Conservation (phyloP, 2,113 vertebrate species). For the Scomber scombrus region DNA sequence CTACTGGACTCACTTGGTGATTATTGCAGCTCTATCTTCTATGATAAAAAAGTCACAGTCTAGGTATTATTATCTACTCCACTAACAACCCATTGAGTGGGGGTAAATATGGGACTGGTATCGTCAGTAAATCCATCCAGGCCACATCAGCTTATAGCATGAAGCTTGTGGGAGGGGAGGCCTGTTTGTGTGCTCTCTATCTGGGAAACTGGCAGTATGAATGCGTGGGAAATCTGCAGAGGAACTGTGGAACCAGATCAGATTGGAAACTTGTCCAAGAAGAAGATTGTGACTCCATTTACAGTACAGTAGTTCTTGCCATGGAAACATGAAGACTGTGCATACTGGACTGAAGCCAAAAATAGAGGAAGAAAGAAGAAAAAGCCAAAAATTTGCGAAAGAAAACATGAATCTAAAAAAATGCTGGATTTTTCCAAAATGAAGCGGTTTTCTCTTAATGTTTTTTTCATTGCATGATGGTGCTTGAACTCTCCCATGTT, state of each 20-base stretch:
- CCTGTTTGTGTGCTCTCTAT: slow-evolving; percentile 57
- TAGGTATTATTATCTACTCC: slow-evolving; percentile 74
- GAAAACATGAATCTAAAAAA: slow-evolving; percentile 14
- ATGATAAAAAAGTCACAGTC: slow-evolving; percentile 74
- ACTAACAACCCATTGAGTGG: slow-evolving; percentile 60
- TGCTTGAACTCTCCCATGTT: slow-evolving; percentile 18
- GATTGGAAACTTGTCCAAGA: slow-evolving; percentile 49
- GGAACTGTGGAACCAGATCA: slow-evolving; percentile 42
- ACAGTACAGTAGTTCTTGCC: slow-evolving; percentile 10
- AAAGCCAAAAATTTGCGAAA: slow-evolving; percentile 9
- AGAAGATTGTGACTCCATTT: slow-evolving; percentile 36
- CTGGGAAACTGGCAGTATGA: slow-evolving; percentile 66
- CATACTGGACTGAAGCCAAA: slow-evolving; percentile 28
- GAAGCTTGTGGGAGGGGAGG: slow-evolving; percentile 54
- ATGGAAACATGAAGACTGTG: slow-evolving; percentile 21
- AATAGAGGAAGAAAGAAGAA: slow-evolving; percentile 11
- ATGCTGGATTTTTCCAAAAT: background rate
- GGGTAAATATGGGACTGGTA: slow-evolving; percentile 48
- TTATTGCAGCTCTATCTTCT: slow-evolving; percentile 82
- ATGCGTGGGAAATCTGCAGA: slow-evolving; percentile 56
- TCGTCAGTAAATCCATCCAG: slow-evolving; percentile 37
- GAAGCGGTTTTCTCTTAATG: slow-evolving; percentile 24
- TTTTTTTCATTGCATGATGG: slow-evolving; percentile 20
- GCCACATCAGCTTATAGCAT: slow-evolving; percentile 56
- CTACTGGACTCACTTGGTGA: slow-evolving; percentile 77